Base-by-base conservation (phyloP, 1,140 invertebrate species). In the Anthonomus grandis region DNA sequence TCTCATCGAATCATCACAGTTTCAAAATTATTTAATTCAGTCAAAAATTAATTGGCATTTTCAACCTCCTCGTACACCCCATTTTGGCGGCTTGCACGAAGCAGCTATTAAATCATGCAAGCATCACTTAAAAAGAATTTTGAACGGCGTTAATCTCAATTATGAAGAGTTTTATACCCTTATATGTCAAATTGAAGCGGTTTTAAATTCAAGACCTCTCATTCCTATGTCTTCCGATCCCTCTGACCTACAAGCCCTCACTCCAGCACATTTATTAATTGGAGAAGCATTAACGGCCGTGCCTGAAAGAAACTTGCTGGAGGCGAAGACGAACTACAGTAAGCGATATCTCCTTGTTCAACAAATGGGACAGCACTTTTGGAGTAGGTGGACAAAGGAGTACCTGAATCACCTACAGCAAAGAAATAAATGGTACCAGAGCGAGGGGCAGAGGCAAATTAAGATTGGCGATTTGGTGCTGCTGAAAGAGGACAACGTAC, bases 11-110 rank as follows among this genome's bases (percentile, higher is more conserved):
- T 39, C 37, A 6, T 9, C 8, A n/a, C 37, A 6, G 6, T 6
- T 15, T 15, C 37, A 39, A 15, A 6, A 39, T 39, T 39, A 39
- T 9, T 8, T 39, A 15, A 39, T 13, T 15, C 9, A 18, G 6
- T n/a, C 13, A 4, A 10, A 36, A 12, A 59, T 62, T 22, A 23
- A 53, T 13, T 78, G 72, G 73, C 59, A 73, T 47, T 76, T 77
- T 55, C 74, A 66, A 22, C 66, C 67, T 13, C 64, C 70, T 1
- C 1, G 25, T n/a, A n/a, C n/a, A n/a, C n/a, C n/a, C n/a, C n/a
- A n/a, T n/a, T n/a, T n/a, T n/a, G n/a, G n/a, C n/a, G n/a, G n/a
- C n/a, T n/a, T n/a, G n/a, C n/a, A n/a, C n/a, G n/a, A n/a, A n/a
- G n/a, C n/a, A n/a, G n/a, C n/a, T n/a, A n/a, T n/a, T n/a, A n/a